A percentile compares a stretch with the other conserved stretches of the same genome.
phyloP scores from a whole-genome alignment of 2,797 vertebrate genomes.

The Enteromius trimaculatus region DNA sequence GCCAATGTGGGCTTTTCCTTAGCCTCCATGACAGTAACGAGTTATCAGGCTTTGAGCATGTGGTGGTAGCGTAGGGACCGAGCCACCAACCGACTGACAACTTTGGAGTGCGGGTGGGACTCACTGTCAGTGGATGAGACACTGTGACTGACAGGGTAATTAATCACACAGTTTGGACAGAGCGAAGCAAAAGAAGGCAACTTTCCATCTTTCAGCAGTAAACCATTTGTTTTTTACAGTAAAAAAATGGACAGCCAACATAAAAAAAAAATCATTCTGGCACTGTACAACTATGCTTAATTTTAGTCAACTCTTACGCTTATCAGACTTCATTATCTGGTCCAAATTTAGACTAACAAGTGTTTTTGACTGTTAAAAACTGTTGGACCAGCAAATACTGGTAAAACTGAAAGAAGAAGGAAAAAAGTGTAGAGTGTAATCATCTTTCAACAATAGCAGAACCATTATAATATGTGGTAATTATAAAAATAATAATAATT shows the following conservation, averaged over 20 bases:
- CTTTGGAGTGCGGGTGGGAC: conserved; percentile 58
- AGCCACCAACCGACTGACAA: conserved; percentile 65
- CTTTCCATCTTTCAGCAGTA: conserved; percentile 24
- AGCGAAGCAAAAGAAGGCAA: background rate
- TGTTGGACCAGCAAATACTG: background rate
- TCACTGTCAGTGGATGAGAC: conserved; percentile 65
- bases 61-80: conserved; percentile 56
- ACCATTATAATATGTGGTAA: too few species aligned
- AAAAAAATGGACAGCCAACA: background rate
- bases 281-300: background rate
- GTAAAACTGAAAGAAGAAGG: background rate
- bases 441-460: background rate
- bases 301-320: background rate
- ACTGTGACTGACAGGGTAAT: conserved; percentile 68
- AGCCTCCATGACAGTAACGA: conserved; percentile 58
- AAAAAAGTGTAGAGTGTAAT: background rate
- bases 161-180: conserved; percentile 61
- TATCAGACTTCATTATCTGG: background rate
- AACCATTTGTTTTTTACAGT: background rate
- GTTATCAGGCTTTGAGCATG: conserved; percentile 65
- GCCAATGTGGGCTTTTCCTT: conserved; percentile 52
- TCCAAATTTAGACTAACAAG: background rate
- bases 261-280: background rate
- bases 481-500: too few species aligned
- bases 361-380: background rate